Conservation (phyloP, 2,113 vertebrate genomes). For the Guaruba guarouba region DNA sequence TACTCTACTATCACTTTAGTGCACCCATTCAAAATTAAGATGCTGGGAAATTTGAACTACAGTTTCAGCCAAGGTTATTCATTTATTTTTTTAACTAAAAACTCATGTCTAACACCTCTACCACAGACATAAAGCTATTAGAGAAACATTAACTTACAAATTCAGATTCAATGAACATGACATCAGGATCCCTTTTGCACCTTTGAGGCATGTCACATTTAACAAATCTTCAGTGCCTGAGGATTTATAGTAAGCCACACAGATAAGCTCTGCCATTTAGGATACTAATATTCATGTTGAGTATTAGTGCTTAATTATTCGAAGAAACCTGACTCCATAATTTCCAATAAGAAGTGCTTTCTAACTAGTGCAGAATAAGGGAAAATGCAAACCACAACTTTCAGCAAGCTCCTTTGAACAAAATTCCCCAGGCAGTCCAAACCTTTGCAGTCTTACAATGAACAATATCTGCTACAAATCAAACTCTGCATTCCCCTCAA, state of each 20-base stretch:
- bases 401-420: not conserved
- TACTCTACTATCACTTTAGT: not conserved
- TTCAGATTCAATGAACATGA: not conserved
- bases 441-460: not conserved
- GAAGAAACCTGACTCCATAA: not conserved
- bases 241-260: not conserved
- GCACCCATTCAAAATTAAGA: not conserved
- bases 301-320: not conserved
- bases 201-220: not conserved
- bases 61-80: not conserved
- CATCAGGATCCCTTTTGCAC: not conserved
- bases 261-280: not conserved
- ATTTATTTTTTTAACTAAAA: constrained; percentile 26
- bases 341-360: not conserved
- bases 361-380: not conserved
- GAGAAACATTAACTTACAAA: not conserved
- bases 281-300: not conserved
- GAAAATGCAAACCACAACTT: not conserved
- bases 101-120: not conserved
- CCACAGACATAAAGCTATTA: not conserved
- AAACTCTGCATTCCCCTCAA: not conserved
- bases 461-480: not conserved
- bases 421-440: not conserved
- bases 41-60: not conserved
- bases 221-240: not conserved